phyloP scores from a whole-genome alignment of 2,888 invertebrate species.

The Trichogramma evanescens region DNA sequence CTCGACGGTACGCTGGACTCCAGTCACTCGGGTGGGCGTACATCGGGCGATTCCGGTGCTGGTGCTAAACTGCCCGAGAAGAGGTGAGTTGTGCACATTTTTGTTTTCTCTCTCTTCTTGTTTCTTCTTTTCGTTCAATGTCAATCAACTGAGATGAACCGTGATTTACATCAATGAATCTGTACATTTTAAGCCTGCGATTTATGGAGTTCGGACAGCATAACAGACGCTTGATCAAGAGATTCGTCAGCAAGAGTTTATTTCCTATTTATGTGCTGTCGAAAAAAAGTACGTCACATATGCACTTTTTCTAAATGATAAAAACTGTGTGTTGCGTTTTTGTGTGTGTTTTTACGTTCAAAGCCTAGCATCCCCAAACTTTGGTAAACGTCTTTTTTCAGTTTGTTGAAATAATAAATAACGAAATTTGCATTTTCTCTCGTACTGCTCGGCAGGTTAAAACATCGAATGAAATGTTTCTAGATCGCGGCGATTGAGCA shows the following conservation, averaged over 20 bases:
- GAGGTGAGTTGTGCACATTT: conserved; percentile 41
- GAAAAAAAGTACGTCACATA: conserved; percentile 13
- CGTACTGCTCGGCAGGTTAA: neutral
- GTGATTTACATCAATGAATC: conserved; percentile 10
- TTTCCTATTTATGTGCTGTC: conserved; percentile 13
- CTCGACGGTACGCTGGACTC: conserved; percentile 81
- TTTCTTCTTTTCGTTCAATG: neutral
- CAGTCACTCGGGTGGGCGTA: conserved; percentile 80
- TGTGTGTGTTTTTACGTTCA: no score
- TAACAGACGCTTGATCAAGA: conserved; percentile 7
- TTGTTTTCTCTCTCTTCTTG: neutral
- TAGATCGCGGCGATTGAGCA: conserved; percentile 66
- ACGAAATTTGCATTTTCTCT: neutral
- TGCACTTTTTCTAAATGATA: no score
- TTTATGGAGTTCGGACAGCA: conserved; percentile 7
- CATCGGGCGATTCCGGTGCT: conserved; percentile 75
- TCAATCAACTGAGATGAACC: neutral
- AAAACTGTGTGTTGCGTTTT: no score
- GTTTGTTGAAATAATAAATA: neutral
- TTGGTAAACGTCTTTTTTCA: neutral
- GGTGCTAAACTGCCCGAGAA: conserved; percentile 77
- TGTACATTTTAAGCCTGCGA: conserved; percentile 3
- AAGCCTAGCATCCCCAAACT: no score
- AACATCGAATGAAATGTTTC: neutral
- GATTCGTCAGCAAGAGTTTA: conserved; percentile 16